Conservation (phyloP, 2,888 invertebrate genomes). For the Sipunculus nudus region DNA sequence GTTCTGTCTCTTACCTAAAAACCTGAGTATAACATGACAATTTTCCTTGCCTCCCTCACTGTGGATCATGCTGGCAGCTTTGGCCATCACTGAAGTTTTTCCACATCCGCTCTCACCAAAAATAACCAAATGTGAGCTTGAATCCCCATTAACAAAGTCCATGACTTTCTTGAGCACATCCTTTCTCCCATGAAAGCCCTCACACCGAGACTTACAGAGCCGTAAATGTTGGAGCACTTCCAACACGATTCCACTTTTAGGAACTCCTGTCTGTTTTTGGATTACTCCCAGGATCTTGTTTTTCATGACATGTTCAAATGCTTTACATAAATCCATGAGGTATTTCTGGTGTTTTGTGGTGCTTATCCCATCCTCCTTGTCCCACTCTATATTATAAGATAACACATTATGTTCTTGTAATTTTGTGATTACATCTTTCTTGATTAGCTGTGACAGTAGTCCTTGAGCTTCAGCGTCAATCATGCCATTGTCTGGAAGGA, state of each 20-base stretch:
- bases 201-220: conserved; percentile 1
- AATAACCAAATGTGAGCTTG: conserved; percentile 24
- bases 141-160: conserved; percentile 17
- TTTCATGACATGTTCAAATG: conserved; percentile 9
- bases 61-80: conserved; percentile 4
- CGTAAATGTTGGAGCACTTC: conserved; percentile 29
- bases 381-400: neutral
- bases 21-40: conserved; percentile 16
- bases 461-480: conserved; percentile 11
- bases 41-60: conserved; percentile 11
- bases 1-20: conserved; percentile 31
- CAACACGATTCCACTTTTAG: neutral
- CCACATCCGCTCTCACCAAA: conserved; percentile 34
- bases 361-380: conserved; percentile 7
- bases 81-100: conserved; percentile 30
- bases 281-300: conserved; percentile 1
- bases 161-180: conserved; percentile 29
- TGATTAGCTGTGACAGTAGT: conserved; percentile 1
- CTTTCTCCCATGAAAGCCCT: conserved; percentile 27
- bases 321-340: conserved; percentile 6
- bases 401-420: neutral
- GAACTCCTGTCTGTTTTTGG: neutral
- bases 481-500: neutral
- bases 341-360: conserved; percentile 12
- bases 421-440: conserved; percentile 1